phyloP scores from a whole-genome alignment of 1,140 invertebrate species.

The Chelonus insularis region DNA sequence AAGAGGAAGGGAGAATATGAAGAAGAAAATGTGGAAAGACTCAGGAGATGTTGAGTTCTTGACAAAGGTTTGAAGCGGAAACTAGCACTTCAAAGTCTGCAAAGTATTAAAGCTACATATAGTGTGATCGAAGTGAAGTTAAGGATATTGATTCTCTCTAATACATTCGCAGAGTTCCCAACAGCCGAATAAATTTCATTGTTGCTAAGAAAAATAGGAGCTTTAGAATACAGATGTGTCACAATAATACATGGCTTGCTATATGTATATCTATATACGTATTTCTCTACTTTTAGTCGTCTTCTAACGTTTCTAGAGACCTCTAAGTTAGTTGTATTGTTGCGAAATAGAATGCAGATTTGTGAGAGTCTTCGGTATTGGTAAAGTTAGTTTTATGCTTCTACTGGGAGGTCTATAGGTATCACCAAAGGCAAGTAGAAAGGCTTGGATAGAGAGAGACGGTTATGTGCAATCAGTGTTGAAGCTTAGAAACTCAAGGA shows the following conservation, averaged over 20 bases:
- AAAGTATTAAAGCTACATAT: no score
- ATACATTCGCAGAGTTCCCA: no score
- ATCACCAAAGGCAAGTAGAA: background rate
- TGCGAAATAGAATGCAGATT: conserved; percentile 20
- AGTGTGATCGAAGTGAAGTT: no score
- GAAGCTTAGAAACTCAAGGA: background rate
- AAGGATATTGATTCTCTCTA: no score
- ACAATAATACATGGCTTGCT: background rate
- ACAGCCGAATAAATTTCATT: no score
- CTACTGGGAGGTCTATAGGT: background rate
- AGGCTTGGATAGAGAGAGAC: background rate
- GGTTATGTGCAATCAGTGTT: conserved; percentile 19
- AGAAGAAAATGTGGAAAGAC: no score
- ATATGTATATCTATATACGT: background rate
- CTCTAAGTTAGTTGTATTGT: background rate
- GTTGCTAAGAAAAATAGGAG: no score
- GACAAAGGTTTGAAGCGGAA: no score
- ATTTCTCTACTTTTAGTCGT: background rate
- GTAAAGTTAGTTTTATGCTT: conserved; percentile 18
- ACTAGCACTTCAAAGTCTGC: no score
- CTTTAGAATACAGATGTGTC: background rate
- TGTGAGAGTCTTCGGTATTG: background rate
- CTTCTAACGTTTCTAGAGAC: background rate
- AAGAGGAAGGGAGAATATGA: no score
- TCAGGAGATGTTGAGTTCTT: no score